phyloP scores from a whole-genome alignment of 2,113 vertebrate species.

The Polyodon spathula region DNA sequence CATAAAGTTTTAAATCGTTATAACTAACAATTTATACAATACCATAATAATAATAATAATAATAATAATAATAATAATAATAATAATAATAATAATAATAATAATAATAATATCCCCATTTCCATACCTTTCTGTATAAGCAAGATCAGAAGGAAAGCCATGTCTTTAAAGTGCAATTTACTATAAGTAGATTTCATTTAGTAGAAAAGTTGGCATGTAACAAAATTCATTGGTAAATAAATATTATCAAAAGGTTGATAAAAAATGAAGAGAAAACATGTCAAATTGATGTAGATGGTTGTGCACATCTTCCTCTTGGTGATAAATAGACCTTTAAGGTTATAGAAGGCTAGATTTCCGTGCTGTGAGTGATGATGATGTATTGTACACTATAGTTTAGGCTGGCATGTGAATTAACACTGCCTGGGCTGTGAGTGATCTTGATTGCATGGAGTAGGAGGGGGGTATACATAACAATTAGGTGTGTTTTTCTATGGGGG shows the following conservation, averaged over 20 bases:
- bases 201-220: no score
- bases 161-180: no score
- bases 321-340: conserved; percentile 14
- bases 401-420: conserved; percentile 23
- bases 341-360: not conserved
- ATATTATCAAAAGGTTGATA: conserved; percentile 8
- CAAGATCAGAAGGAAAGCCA: no score
- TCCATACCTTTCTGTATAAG: no score
- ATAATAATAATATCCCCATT: no score
- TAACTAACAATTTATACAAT: no score
- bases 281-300: conserved; percentile 4
- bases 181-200: no score
- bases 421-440: conserved; percentile 22
- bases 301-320: conserved; percentile 13
- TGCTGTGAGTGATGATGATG: conserved; percentile 5
- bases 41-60: no score
- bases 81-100: no score
- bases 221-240: no score
- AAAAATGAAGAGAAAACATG: conserved; percentile 15
- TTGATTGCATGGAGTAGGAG: conserved; percentile 22
- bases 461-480: conserved; percentile 22
- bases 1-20: no score
- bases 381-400: conserved; percentile 18
- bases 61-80: no score
- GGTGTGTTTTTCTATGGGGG: conserved; percentile 11